Evolutionary conservation across 1,140 invertebrate species (phyloP).

Genomic region (Lucilia cuprina): DNA sequence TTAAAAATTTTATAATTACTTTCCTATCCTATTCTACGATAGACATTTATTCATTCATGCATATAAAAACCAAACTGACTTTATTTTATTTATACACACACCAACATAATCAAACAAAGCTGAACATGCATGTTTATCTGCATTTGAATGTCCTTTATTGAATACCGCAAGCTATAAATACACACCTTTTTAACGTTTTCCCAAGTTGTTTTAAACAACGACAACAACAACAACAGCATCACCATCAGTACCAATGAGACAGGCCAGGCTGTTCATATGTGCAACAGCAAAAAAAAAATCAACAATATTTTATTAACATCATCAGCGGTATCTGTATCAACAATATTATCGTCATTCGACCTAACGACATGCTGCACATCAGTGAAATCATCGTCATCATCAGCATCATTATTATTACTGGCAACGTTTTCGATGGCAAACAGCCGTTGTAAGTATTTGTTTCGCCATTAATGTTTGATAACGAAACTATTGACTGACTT

Average conservation of each 20-base stretch:
- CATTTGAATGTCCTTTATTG: not conserved
- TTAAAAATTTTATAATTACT: not conserved
- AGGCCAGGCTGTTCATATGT: not conserved
- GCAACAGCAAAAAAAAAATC: not conserved
- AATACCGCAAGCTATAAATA: not conserved
- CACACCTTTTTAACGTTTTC: constrained; percentile 9
- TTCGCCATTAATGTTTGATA: not conserved
- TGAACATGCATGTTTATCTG: not conserved
- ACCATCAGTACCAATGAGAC: not conserved
- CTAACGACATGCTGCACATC: not conserved
- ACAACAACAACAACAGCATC: not conserved
- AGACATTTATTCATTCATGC: not conserved
- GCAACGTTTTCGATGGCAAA: not conserved
- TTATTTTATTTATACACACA: not conserved
- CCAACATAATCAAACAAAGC: not conserved
- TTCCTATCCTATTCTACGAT: not conserved
- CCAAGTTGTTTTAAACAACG: not conserved
- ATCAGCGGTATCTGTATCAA: not conserved
- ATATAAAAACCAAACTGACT: not conserved
- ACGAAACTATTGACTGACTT: not conserved
- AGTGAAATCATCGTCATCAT: not conserved
- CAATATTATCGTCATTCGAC: not conserved
- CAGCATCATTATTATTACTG: not conserved
- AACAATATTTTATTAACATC: not conserved
- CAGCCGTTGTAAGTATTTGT: not conserved